These are phyloP conservation scores for Globodera ellingtonae DNA, from an alignment of 1,140 invertebrate genomes.

Conservation along the genomic window DNA sequence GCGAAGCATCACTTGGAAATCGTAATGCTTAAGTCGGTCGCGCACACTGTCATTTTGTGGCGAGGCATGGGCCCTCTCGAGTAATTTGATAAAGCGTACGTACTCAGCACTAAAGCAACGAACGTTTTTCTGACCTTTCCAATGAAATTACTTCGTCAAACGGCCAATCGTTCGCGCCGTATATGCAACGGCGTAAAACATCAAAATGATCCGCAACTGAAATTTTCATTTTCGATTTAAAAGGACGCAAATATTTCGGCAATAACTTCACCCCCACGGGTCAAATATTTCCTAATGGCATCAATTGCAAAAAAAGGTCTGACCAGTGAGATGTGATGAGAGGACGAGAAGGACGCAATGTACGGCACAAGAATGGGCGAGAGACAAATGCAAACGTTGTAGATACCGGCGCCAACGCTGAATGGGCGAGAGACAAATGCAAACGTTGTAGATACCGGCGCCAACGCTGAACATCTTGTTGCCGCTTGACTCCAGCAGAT, in stretches of 20 bases:
- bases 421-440: too few species aligned
- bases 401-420: conserved; percentile 8
- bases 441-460: conserved; percentile 13
- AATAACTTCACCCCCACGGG: too few species aligned
- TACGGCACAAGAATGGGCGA: conserved; percentile 35
- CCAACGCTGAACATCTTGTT: conserved; percentile 17
- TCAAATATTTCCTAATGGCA: too few species aligned
- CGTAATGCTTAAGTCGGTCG: conserved; percentile 29
- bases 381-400: conserved; percentile 10
- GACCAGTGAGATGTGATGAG: neutral
- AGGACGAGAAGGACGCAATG: conserved; percentile 1
- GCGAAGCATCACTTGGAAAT: conserved; percentile 22
- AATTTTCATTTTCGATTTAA: too few species aligned
- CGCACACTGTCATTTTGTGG: conserved; percentile 7
- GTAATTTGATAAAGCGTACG: conserved; percentile 1
- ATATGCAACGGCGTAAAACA: conserved; percentile 23
- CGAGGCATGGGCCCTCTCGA: neutral
- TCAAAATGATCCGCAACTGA: neutral
- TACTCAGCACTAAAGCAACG: conserved; percentile 27
- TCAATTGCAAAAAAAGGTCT: neutral
- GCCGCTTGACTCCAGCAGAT: conserved; percentile 28
- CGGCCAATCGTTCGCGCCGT: conserved; percentile 20
- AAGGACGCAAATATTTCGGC: too few species aligned
- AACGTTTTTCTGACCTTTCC: neutral
- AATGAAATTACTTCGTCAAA: conserved; percentile 27